Evolutionary conservation across 2,888 invertebrate species (phyloP), one percentile per base, ranked within the genome.

Genomic region (Mechanitis messenoides): DNA sequence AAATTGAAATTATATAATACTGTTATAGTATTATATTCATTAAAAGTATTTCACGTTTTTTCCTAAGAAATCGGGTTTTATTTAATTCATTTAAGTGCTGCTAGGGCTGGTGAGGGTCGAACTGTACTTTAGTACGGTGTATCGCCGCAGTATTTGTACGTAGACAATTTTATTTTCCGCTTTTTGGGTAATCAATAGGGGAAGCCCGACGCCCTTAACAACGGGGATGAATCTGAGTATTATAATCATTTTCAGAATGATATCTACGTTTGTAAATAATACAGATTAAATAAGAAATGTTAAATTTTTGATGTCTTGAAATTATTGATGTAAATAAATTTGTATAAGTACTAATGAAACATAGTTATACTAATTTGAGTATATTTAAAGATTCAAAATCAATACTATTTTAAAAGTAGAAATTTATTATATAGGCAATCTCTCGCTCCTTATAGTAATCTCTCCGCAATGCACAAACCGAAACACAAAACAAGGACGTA

Each of bases 151-250:
- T 74, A 76, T 76, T 76, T 77, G 72, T 70, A 76, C 75, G 81
- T 78, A 83, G 79, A 82, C 83, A 80, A 85, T 89, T 88, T 87
- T 89, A 87, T 88, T 88, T 90, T 88, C 87, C 88, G 88, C 87
- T 85, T 87, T 88, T 89, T 88, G 84, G 85, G 87, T 88, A 88
- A 88, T 89, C 89, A 89, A 89, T 89, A 88, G 87, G 87, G 88
- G 87, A 84, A 80, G 79, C 80, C 79, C 83, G 77, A 80, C 82
- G 82, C 82, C 83, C 81, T 79, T 75, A 80, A 83, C 81, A 79
- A 80, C 76, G 72, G 74, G 68, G 65, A 64, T 72, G 83, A 82
- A 80, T 67, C 72, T 80, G 64, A 53, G 58, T 58, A 33, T 31
- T 42, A 31, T 59, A 45, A 55, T 33, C 38, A 57, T 50, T 46